Percentiles rank a stretch among this genome's conserved stretches.
These are phyloP conservation scores for Branchellion lobata DNA, from an alignment of 2,888 invertebrate species.

Conservation along the genomic window DNA sequence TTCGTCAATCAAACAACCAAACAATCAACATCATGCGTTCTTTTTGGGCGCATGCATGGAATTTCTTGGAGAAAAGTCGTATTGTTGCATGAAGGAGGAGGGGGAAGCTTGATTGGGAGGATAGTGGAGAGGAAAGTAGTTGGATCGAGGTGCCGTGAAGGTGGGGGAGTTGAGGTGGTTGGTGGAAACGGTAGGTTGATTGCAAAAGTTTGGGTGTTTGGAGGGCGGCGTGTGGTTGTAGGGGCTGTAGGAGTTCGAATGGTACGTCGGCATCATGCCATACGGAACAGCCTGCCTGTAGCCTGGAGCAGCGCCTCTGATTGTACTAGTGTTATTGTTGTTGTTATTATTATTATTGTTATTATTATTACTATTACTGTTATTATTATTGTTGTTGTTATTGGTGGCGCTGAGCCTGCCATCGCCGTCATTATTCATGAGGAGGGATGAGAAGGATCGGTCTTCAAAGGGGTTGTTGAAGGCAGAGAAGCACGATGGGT, in stretches of 20 bases:
- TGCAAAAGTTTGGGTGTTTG: not conserved
- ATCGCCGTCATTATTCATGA: conserved; percentile 39
- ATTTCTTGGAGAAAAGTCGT: not conserved
- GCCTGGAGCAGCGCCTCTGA: not conserved
- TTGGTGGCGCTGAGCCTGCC: not conserved
- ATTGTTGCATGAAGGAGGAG: not conserved
- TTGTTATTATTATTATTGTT: not conserved
- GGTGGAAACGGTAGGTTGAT: not conserved
- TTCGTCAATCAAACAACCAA: not conserved
- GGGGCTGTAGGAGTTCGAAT: conserved; percentile 33
- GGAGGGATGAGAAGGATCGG: conserved; percentile 40
- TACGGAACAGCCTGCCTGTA: conserved; percentile 30
- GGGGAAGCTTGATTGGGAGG: not conserved
- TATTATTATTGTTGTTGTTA: too few species aligned
- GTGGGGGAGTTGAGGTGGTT: not conserved
- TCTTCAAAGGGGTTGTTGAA: conserved; percentile 35
- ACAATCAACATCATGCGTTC: too few species aligned
- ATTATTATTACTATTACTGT: too few species aligned
- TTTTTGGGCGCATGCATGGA: not conserved
- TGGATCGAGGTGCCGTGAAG: not conserved
- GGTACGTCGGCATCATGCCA: not conserved
- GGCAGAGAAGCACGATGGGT: not conserved
- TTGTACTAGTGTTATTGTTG: not conserved
- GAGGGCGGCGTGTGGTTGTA: conserved; percentile 20
- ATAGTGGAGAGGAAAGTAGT: not conserved